A percentile compares a stretch with the other conserved stretches of the same genome.
These are phyloP conservation scores for Jacana jacana DNA, from an alignment of 2,113 vertebrate genomes.

Conservation along the genomic window DNA sequence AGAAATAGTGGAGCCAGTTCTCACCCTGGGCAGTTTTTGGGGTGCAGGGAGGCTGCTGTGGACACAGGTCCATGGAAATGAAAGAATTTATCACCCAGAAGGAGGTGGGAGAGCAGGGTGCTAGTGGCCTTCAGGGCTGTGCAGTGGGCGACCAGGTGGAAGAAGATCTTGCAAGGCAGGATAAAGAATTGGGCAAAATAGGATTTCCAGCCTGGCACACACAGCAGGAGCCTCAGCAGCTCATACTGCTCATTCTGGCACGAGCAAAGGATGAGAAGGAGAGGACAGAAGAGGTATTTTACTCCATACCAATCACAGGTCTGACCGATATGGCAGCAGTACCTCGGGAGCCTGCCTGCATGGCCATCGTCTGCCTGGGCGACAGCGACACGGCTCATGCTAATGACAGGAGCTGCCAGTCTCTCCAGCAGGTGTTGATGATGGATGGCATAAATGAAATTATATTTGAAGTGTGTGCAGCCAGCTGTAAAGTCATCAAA, in stretches of 20 bases:
- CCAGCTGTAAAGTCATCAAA: conserved; percentile 17
- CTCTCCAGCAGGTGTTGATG: neutral
- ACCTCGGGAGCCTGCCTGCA: rapidly evolving
- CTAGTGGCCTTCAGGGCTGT: neutral
- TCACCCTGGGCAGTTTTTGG: neutral
- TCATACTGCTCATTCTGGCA: rapidly evolving
- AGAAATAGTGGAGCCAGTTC: neutral
- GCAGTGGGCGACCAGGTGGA: rapidly evolving
- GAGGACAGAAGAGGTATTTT: neutral
- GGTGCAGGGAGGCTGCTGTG: neutral
- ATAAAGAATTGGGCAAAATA: neutral
- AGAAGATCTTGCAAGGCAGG: neutral
- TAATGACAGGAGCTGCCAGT: neutral
- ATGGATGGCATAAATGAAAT: conserved; percentile 14
- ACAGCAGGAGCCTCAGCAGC: neutral
- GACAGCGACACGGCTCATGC: neutral
- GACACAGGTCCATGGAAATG: rapidly evolving
- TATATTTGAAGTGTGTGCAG: neutral
- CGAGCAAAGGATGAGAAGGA: neutral
- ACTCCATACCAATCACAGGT: rapidly evolving
- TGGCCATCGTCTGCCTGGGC: neutral
- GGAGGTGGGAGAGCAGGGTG: neutral
- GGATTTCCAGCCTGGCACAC: neutral
- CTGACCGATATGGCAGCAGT: rapidly evolving
- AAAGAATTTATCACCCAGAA: neutral